A percentile compares a stretch with the other conserved stretches of the same genome.
Evolutionary conservation across 2,888 invertebrate genomes (phyloP).

Genomic region (Xestobium rufovillosum): DNA sequence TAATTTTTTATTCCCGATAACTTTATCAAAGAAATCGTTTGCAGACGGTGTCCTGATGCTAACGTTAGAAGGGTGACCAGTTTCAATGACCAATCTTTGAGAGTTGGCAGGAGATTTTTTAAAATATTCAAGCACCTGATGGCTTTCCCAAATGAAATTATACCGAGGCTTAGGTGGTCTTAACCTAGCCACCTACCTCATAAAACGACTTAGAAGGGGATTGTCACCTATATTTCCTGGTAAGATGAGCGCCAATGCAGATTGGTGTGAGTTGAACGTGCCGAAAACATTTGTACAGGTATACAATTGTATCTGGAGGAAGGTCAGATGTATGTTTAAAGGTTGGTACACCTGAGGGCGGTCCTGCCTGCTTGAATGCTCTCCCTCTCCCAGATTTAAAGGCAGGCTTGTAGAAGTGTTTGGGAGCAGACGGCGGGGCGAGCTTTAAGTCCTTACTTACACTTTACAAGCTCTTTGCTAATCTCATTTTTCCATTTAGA

Average conservation of each 20-base stretch:
- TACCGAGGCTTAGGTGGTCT: neutral
- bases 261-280: neutral
- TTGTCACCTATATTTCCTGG: neutral
- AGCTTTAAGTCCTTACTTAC: no score
- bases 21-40: neutral
- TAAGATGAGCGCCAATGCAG: neutral
- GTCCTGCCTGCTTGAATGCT: no score
- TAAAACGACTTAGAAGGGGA: neutral
- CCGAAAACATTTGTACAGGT: no score
- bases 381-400: no score
- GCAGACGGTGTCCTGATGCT: neutral
- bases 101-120: neutral
- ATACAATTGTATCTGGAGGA: no score
- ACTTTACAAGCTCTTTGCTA: no score
- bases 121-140: neutral
- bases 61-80: conserved; percentile 1
- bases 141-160: neutral
- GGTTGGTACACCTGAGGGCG: no score
- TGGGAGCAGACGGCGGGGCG: no score
- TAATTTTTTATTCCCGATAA: neutral
- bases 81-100: neutral
- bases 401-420: no score
- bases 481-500: no score
- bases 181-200: neutral
- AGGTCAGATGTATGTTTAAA: no score